Percentiles rank a stretch among this genome's conserved stretches.
Evolutionary conservation across 2,113 vertebrate species (phyloP).

Genomic region (Colossoma macropomum): DNA sequence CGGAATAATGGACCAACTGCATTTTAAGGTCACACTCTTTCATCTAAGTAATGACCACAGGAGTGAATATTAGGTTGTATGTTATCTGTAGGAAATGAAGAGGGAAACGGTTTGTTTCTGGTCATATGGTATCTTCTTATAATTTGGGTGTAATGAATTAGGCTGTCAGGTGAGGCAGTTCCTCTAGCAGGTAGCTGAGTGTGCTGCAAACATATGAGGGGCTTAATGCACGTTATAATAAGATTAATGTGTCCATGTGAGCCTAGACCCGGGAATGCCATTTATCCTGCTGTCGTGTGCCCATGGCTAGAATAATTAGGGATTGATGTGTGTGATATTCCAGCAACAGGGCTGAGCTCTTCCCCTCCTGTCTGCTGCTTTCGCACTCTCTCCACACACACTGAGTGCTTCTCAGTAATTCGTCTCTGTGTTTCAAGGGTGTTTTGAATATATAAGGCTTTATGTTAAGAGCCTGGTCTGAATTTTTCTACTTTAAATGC

Average conservation of each 20-base stretch:
- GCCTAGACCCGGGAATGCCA: constrained; percentile 34
- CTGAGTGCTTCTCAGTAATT: constrained; percentile 2
- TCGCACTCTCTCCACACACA: neutral
- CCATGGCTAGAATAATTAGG: constrained; percentile 52
- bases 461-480: constrained; percentile 19
- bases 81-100: constrained; percentile 4
- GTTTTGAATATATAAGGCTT: constrained; percentile 32
- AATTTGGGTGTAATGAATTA: constrained; percentile 36
- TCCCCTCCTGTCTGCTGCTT: neutral
- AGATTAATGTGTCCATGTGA: constrained; percentile 44
- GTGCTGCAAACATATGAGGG: constrained; percentile 43
- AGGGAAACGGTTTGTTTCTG: constrained; percentile 21
- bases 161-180: constrained; percentile 22
- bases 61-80: constrained; percentile 28
- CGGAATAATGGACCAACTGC: constrained; percentile 36
- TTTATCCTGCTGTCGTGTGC: constrained; percentile 44
- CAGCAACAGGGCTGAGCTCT: constrained; percentile 19
- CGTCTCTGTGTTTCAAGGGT: constrained; percentile 29
- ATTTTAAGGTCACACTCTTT: constrained; percentile 42
- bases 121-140: neutral
- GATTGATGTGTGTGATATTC: constrained; percentile 58
- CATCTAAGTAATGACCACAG: constrained; percentile 40
- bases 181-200: constrained; percentile 30
- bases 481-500: constrained; percentile 26
- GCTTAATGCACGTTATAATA: constrained; percentile 31